Percentiles rank a stretch among this genome's conserved stretches.
Conservation (phyloP, 2,888 invertebrate species). For the Congeria kusceri region DNA sequence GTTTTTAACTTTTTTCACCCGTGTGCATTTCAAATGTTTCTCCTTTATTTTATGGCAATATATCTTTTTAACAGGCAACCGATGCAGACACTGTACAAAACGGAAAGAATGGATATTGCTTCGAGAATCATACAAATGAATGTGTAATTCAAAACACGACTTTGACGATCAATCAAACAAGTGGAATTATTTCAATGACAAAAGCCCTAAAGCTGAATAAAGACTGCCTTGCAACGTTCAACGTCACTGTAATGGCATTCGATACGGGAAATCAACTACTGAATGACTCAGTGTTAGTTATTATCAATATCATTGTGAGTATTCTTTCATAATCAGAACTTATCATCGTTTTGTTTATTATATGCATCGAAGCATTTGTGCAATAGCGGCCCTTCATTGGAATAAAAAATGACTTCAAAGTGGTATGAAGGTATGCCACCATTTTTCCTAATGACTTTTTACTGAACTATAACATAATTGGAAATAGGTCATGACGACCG, state of each 20-base stretch:
- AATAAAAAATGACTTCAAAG: no score
- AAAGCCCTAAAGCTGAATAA: not conserved
- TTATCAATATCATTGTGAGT: not conserved
- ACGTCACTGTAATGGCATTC: not conserved
- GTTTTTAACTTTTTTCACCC: no score
- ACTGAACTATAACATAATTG: no score
- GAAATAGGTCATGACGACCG: no score
- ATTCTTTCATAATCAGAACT: no score
- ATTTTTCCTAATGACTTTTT: no score
- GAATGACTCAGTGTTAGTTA: not conserved
- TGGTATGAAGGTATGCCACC: no score
- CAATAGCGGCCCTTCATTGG: no score
- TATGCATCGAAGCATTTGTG: no score
- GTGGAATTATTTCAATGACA: not conserved
- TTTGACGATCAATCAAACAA: not conserved
- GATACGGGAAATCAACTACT: not conserved
- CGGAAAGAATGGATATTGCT: not conserved
- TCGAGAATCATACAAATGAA: not conserved
- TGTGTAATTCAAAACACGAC: not conserved
- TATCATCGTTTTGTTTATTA: no score
- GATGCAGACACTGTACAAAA: slow-evolving; percentile 3
- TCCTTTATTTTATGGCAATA: no score
- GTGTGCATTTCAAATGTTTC: no score
- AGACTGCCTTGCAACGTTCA: not conserved
- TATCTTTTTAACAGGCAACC: not conserved